phyloP scores from a whole-genome alignment of 2,888 invertebrate species.

The Drosophila vallismaia region DNA sequence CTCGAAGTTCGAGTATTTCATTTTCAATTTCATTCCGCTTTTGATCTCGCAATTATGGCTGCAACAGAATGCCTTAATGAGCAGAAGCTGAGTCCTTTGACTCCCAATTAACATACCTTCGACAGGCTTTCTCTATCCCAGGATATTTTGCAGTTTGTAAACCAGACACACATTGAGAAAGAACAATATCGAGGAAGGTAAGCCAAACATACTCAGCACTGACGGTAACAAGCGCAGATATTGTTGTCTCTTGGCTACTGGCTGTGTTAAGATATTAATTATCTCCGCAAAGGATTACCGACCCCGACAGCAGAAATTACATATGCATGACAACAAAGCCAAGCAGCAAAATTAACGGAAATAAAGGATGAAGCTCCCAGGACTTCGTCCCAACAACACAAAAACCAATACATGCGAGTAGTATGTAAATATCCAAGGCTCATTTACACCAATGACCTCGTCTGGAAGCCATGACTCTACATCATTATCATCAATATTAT shows the following conservation, averaged over 20 bases:
- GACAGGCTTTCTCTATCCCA: neutral
- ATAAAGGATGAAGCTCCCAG: slow-evolving; percentile 14
- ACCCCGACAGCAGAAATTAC: slow-evolving; percentile 34
- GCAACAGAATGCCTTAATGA: slow-evolving; percentile 7
- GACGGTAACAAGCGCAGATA: slow-evolving; percentile 1
- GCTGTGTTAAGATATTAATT: slow-evolving; percentile 53
- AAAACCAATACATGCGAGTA: slow-evolving; percentile 9
- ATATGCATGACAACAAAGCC: slow-evolving; percentile 25
- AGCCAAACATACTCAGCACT: slow-evolving; percentile 35
- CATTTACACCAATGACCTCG: slow-evolving; percentile 32
- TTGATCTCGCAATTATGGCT: slow-evolving; percentile 4
- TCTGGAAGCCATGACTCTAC: slow-evolving; percentile 11
- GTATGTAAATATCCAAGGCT: slow-evolving; percentile 9
- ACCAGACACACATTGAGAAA: slow-evolving; percentile 34
- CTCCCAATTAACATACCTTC: neutral
- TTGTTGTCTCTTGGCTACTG: slow-evolving; percentile 13
- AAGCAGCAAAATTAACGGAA: slow-evolving; percentile 14
- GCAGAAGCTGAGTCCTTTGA: neutral
- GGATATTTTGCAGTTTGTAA: neutral
- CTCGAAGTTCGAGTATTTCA: slow-evolving; percentile 23
- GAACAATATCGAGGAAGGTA: slow-evolving; percentile 25
- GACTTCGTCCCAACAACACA: slow-evolving; percentile 17
- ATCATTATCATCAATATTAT: slow-evolving; percentile 37
- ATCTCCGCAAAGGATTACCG: slow-evolving; percentile 48
- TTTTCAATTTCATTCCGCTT: slow-evolving; percentile 18